Base-by-base conservation (phyloP, 1,140 invertebrate species). In the Vollenhovia emeryi region DNA sequence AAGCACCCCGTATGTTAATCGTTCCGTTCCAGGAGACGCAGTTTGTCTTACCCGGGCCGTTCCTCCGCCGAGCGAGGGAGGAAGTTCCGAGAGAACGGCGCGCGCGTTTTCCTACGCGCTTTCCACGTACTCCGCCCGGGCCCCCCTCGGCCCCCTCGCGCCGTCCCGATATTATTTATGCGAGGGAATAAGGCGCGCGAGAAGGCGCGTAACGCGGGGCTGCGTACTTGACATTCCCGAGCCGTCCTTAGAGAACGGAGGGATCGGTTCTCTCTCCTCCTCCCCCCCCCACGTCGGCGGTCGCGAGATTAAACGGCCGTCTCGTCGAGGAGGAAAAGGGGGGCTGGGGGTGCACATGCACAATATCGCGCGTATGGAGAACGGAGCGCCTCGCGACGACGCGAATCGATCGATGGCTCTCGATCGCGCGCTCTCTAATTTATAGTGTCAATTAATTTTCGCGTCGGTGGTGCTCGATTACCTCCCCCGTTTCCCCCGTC, bases 381-480 rank as follows among this genome's bases (percentile, higher is more conserved):
- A 52, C 36, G 66, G 13, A n/a, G 33, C 15, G 50, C 24, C n/a
- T 79, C 60, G 50, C 50, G 78, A 82, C 78, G 78, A 82, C 64
- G 66, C 78, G 66, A n/a, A 82, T 82, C 78, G 78, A 80, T 80
- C 78, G 78, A 82, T 57, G 18, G 78, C 45, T 69, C 64, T 71
- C 50, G 78, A 82, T 93, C 92, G 93, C 93, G 93, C 93, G 92
- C 93, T 91, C 92, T 93, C 92, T 94, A 94, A 94, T 94, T 94
- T 94, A 94, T 94, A 94, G 93, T 94, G 93, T 94, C 93, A 94
- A 94, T 94, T 94, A 94, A 94, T 94, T 94, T 92, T 74, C 78
- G 66, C 78, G 78, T 40, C 78, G 78, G 66, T 73, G 66, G 78
- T 82, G 50, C 55, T 82, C 78, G 78, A 82, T 82, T 82, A 82